Percentiles rank a stretch among this genome's conserved stretches.
Evolutionary conservation across 2,113 vertebrate genomes (phyloP).

Genomic region (Bagarius yarrelli): DNA sequence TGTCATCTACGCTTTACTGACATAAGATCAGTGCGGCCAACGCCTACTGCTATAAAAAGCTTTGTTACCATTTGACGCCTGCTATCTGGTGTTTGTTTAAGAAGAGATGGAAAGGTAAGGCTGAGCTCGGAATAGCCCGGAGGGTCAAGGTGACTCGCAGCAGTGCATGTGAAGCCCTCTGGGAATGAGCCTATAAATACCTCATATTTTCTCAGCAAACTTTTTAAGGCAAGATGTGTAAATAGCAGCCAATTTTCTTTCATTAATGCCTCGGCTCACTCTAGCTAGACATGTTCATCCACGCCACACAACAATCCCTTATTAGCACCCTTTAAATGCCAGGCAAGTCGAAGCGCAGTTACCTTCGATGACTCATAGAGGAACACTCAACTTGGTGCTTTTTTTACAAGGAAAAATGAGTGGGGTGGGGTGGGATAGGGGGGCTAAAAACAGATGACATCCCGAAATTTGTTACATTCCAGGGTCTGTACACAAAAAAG

Average conservation of each 20-base stretch:
- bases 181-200: slow-evolving; percentile 8
- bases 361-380: slow-evolving; percentile 41
- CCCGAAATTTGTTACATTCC: slow-evolving; percentile 47
- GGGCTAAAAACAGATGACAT: slow-evolving; percentile 38
- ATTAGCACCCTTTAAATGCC: slow-evolving; percentile 30
- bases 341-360: slow-evolving; percentile 45
- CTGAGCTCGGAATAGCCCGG: slow-evolving; percentile 1
- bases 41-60: slow-evolving; percentile 28
- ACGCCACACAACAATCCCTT: slow-evolving; percentile 23
- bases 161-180: background rate
- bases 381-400: slow-evolving; percentile 18
- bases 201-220: slow-evolving; percentile 8
- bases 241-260: slow-evolving; percentile 24
- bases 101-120: slow-evolving; percentile 32
- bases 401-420: slow-evolving; percentile 43
- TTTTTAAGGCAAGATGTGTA: background rate
- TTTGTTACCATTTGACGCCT: slow-evolving; percentile 21
- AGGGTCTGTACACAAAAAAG: slow-evolving; percentile 19
- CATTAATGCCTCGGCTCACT: background rate
- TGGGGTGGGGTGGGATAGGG: background rate
- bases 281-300: slow-evolving; percentile 35
- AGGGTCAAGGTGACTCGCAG: slow-evolving; percentile 24
- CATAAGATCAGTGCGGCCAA: slow-evolving; percentile 21
- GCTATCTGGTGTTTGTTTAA: slow-evolving; percentile 38
- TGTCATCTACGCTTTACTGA: slow-evolving; percentile 27